Evolutionary conservation across 2,797 vertebrate species (phyloP).

Genomic region (Melanotaenia nigrans): DNA sequence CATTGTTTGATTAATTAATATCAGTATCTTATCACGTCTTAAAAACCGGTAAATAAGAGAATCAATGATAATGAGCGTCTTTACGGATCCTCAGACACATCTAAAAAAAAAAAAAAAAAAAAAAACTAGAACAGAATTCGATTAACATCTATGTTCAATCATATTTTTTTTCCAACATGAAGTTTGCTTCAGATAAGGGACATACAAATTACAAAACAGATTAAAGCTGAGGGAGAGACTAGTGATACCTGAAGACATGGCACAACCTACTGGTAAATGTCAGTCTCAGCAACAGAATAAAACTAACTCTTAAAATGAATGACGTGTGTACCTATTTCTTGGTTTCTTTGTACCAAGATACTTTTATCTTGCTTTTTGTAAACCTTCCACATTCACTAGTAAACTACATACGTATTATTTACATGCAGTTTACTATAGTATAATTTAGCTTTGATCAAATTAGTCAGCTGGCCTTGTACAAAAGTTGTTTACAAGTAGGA

Average conservation of each 20-base stretch:
- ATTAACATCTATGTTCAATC: background rate
- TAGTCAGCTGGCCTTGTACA: no score
- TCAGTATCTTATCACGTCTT: no score
- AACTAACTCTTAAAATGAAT: background rate
- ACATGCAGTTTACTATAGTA: no score
- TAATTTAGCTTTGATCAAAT: no score
- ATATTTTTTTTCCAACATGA: no score
- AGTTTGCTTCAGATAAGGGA: background rate
- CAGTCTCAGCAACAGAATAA: conserved; percentile 1
- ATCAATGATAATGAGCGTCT: no score
- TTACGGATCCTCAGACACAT: no score
- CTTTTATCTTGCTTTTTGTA: background rate
- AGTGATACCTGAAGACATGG: background rate
- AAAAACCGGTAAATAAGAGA: no score
- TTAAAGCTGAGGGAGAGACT: background rate
- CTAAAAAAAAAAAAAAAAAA: no score
- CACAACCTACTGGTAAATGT: conserved; percentile 41
- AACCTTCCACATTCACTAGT: background rate
- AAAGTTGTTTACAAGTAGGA: no score
- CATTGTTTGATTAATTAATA: background rate
- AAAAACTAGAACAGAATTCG: background rate
- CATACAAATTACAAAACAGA: background rate
- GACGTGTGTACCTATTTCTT: background rate
- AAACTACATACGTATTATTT: background rate
- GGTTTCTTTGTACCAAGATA: background rate